Conservation (phyloP, 2,797 vertebrate genomes). For the Malacoraja senta region DNA sequence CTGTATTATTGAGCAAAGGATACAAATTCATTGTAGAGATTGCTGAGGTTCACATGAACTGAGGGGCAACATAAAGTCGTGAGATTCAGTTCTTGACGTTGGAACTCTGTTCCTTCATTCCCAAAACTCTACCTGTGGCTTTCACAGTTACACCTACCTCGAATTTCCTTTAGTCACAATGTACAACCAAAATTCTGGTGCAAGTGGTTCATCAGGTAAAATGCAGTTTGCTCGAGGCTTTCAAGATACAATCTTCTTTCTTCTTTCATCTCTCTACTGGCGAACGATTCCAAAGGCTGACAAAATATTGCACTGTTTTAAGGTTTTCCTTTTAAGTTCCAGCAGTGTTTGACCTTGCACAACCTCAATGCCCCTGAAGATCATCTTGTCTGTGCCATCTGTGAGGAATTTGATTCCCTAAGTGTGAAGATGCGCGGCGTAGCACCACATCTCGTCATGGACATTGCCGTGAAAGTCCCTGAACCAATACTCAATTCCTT, state of each 20-base stretch:
- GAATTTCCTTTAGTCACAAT: background rate
- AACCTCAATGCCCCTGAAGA: background rate
- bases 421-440: too few relatives aligned
- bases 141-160: constrained; percentile 1
- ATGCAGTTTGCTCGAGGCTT: background rate
- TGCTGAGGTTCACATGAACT: background rate
- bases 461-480: background rate
- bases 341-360: background rate
- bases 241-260: constrained; percentile 18
- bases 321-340: background rate
- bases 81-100: background rate
- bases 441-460: background rate
- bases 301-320: background rate
- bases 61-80: background rate
- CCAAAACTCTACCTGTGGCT: background rate
- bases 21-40: too few relatives aligned
- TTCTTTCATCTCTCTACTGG: background rate
- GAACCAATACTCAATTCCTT: background rate
- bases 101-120: background rate
- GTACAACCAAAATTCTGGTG: background rate
- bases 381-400: background rate
- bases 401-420: background rate
- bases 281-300: background rate
- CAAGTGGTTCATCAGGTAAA: background rate
- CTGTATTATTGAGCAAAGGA: background rate